phyloP scores from a whole-genome alignment of 2,113 vertebrate species.

The Diphyllodes magnificus region DNA sequence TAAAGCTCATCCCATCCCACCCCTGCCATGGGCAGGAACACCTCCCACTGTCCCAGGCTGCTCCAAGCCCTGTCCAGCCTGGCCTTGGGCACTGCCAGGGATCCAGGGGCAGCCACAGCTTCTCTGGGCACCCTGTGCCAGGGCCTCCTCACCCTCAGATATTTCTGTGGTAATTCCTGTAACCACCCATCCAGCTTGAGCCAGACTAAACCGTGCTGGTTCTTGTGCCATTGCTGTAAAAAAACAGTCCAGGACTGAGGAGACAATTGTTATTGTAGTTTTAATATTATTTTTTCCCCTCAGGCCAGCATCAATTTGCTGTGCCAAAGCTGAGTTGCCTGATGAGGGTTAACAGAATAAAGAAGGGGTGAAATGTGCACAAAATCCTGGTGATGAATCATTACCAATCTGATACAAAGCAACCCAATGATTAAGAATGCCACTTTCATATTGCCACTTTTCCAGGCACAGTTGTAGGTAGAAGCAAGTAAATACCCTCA shows the following conservation, averaged over 20 bases:
- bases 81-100: background rate
- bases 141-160: background rate
- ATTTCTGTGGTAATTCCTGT: background rate
- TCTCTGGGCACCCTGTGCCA: background rate
- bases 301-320: background rate
- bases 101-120: background rate
- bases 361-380: background rate
- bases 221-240: background rate
- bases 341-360: background rate
- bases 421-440: background rate
- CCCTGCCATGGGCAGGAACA: background rate
- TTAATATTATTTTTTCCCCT: background rate
- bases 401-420: background rate
- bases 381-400: background rate
- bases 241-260: background rate
- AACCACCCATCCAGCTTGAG: background rate
- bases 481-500: background rate
- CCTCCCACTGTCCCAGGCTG: background rate
- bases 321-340: background rate
- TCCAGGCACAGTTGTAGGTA: background rate
- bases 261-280: background rate
- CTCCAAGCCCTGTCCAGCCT: background rate
- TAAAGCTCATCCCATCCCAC: accelerated
- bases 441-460: background rate
- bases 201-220: background rate